These are phyloP conservation scores for Adoxophyes honmai DNA, from an alignment of 1,140 invertebrate species.

Conservation along the genomic window DNA sequence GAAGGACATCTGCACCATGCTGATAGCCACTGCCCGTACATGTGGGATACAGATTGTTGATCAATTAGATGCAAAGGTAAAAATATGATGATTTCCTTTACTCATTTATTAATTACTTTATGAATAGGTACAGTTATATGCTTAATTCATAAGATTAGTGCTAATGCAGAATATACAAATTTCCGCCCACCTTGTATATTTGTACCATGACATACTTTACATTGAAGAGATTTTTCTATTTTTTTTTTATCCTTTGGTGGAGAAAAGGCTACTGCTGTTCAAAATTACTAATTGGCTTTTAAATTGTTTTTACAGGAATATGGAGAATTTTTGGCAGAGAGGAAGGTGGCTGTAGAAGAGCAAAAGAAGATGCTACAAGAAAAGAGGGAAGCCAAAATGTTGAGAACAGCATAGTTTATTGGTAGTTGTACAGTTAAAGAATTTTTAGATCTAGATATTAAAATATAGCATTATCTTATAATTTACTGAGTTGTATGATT, in stretches of 20 bases:
- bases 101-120: too few relatives aligned
- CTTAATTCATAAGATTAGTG: too few relatives aligned
- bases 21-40: slow-evolving; percentile 86
- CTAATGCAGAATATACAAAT: too few relatives aligned
- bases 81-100: not conserved
- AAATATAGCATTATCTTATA: slow-evolving; percentile 5
- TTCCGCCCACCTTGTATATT: too few relatives aligned
- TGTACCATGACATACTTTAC: too few relatives aligned
- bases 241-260: too few relatives aligned
- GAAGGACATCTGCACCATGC: slow-evolving; percentile 87
- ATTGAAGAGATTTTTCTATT: too few relatives aligned
- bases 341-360: slow-evolving; percentile 84
- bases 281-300: not conserved
- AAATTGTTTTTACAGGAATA: slow-evolving; percentile 81
- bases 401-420: slow-evolving; percentile 81
- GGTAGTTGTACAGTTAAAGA: not conserved
- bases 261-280: too few relatives aligned
- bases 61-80: slow-evolving; percentile 83
- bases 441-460: not conserved
- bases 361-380: slow-evolving; percentile 90
- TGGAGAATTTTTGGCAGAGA: slow-evolving; percentile 88
- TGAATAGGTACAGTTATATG: too few relatives aligned
- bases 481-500: too few relatives aligned
- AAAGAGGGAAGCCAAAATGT: slow-evolving; percentile 94
- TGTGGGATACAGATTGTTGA: slow-evolving; percentile 93